These are phyloP conservation scores for Sylvietta virens DNA, from an alignment of 2,113 vertebrate species.

Conservation along the genomic window DNA sequence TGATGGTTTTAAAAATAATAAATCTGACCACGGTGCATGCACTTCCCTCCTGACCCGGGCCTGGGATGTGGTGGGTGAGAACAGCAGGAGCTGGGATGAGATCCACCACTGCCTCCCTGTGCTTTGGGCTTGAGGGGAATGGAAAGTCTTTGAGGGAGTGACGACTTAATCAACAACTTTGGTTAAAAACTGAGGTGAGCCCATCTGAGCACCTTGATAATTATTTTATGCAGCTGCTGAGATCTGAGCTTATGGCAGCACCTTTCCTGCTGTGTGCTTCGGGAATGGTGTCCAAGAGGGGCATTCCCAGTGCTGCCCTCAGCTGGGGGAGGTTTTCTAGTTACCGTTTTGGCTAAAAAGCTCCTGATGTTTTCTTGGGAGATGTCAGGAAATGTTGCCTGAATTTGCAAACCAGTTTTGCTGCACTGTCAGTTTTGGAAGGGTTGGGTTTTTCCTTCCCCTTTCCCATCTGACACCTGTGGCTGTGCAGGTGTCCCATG, in stretches of 20 bases:
- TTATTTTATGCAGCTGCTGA: not conserved
- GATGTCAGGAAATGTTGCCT: not conserved
- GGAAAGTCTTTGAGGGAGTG: not conserved
- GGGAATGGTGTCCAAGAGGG: not conserved
- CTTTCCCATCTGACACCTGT: accelerated
- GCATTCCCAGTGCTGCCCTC: not conserved
- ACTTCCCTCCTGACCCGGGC: not conserved
- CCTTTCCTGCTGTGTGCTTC: accelerated
- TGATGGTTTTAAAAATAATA: not conserved
- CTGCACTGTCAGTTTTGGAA: not conserved
- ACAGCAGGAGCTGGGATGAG: not conserved
- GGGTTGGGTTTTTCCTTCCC: not conserved
- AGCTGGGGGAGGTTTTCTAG: not conserved
- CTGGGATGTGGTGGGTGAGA: not conserved
- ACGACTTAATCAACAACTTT: not conserved
- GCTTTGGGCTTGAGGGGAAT: not conserved
- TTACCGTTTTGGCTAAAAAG: not conserved
- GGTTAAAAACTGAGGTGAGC: not conserved
- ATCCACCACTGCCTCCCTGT: not conserved
- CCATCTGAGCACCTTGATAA: not conserved
- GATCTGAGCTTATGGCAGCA: not conserved
- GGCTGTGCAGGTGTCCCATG: accelerated
- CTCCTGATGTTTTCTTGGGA: not conserved
- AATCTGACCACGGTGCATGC: not conserved
- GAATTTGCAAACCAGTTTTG: not conserved